Base-by-base conservation (phyloP, 2,113 vertebrate genomes). In the Cyprinodon tularosa region DNA sequence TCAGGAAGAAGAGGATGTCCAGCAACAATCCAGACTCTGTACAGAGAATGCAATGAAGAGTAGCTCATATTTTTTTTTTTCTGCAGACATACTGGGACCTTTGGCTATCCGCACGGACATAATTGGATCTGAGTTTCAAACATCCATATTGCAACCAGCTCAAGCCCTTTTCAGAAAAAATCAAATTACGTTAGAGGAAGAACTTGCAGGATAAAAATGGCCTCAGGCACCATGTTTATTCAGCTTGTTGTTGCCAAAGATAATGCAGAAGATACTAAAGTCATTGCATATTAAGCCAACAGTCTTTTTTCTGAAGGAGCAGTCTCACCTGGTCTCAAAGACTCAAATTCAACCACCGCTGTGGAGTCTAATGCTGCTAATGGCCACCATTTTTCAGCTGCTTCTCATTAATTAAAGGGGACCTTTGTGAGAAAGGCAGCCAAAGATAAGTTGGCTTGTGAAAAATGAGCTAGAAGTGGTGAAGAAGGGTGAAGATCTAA, bases 201-300 rank as follows among this genome's bases (percentile, higher is more conserved):
- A 83, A 73, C 48, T 66, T 64, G 48, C n/a, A 67, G 71, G 57
- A 60, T 40, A 0, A 74, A 36, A 59, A 44, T 3, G 4, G 81
- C 85, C 66, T 60, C 45, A 64, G 77, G 77, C 75, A 62, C 12
- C 9, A 42, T 40, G 64, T 80, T 62, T 61, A 62, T 37, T 14
- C 69, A 53, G 62, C 63, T 57, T 62, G 76, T 29, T 74, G 42
- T 77, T 48, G 72, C 70, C 63, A 59, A 61, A 74, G 71, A 76
- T 36, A 81, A 66, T 60, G 69, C 79, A 71, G 73, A 74, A 71
- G 57, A 83, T 59, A 36, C 79, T 53, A 72, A 50, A 22, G 20
- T 42, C 36, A n/a, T 70, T 2, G 72, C 77, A 67, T 61, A 77
- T 88, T 72, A 74, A 7, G 50, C 50, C 15, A 72, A 84, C 75